A percentile compares a stretch with the other conserved stretches of the same genome.
phyloP scores from a whole-genome alignment of 2,888 invertebrate genomes.

The Strigamia crassipes region DNA sequence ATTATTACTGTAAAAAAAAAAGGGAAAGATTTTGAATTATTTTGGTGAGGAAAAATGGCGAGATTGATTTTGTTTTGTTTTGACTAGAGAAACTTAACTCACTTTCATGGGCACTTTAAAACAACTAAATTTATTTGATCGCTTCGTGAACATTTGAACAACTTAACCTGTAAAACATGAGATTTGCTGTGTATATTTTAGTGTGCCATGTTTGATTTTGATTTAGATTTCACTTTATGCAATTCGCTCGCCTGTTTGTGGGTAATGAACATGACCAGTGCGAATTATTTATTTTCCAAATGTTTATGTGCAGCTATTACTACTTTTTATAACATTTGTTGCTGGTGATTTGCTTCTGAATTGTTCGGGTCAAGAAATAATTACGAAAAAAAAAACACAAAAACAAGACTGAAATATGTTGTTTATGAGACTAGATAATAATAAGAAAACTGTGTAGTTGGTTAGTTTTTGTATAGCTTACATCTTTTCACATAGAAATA shows the following conservation, averaged over 20 bases:
- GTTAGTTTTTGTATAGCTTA: slow-evolving; percentile 28
- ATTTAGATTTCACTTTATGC: slow-evolving; percentile 43
- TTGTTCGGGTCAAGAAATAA: not conserved
- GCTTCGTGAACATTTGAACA: not conserved
- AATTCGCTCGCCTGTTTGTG: slow-evolving; percentile 15
- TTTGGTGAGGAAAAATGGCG: too few species aligned
- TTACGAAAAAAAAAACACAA: not conserved
- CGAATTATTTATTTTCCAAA: slow-evolving; percentile 42
- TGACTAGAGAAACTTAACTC: too few species aligned
- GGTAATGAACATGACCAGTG: slow-evolving; percentile 43
- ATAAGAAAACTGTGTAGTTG: slow-evolving; percentile 17
- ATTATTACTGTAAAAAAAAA: too few species aligned
- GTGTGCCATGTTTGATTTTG: not conserved
- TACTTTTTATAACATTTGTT: slow-evolving; percentile 34
- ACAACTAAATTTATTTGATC: not conserved
- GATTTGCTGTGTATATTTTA: not conserved
- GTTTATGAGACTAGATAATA: slow-evolving; percentile 7
- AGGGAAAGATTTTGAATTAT: too few species aligned
- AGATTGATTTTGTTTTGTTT: too few species aligned
- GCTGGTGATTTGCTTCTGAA: not conserved
- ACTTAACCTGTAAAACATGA: not conserved
- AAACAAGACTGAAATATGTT: slow-evolving; percentile 11
- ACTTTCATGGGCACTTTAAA: not conserved
- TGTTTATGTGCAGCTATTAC: slow-evolving; percentile 47
- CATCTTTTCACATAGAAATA: slow-evolving; percentile 25